Evolutionary conservation across 2,888 invertebrate genomes (phyloP).

Genomic region (Neoascia interrupta): DNA sequence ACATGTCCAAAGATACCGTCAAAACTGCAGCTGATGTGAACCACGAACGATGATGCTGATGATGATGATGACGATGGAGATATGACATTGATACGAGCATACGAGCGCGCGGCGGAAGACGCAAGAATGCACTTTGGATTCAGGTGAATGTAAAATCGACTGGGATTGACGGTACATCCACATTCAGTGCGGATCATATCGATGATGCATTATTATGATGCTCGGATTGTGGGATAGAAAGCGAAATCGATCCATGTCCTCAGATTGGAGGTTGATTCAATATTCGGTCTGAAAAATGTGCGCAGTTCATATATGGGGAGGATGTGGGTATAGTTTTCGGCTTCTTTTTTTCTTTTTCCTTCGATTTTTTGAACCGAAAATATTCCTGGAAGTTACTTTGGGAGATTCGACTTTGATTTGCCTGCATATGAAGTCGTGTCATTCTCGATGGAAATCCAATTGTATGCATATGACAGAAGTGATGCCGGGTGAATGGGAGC

Average conservation of each 20-base stretch:
- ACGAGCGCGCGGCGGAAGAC: not conserved
- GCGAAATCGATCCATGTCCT: constrained; percentile 57
- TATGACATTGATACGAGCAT: not conserved
- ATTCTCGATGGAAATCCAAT: constrained; percentile 64
- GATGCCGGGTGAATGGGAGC: constrained; percentile 51
- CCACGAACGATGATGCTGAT: constrained; percentile 43
- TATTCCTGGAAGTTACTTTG: constrained; percentile 44
- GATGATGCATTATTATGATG: constrained; percentile 63
- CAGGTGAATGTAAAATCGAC: constrained; percentile 54
- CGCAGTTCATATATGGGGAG: too few species aligned
- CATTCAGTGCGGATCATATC: too few species aligned
- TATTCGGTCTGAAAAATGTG: too few species aligned
- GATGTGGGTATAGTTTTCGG: constrained; percentile 33
- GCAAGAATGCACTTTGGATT: constrained; percentile 42
- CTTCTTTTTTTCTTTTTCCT: constrained; percentile 6
- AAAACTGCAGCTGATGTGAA: too few species aligned
- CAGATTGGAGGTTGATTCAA: constrained; percentile 55
- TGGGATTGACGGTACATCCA: constrained; percentile 50
- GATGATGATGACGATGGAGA: not conserved
- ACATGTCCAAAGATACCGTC: constrained; percentile 50
- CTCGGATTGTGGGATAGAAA: constrained; percentile 45
- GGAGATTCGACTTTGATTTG: constrained; percentile 10
- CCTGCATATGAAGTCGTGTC: constrained; percentile 46
- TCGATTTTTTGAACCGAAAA: constrained; percentile 34
- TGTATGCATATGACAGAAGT: constrained; percentile 57